Base-by-base conservation (phyloP, 1,140 invertebrate genomes). In the Hydropsyche tenuis region DNA sequence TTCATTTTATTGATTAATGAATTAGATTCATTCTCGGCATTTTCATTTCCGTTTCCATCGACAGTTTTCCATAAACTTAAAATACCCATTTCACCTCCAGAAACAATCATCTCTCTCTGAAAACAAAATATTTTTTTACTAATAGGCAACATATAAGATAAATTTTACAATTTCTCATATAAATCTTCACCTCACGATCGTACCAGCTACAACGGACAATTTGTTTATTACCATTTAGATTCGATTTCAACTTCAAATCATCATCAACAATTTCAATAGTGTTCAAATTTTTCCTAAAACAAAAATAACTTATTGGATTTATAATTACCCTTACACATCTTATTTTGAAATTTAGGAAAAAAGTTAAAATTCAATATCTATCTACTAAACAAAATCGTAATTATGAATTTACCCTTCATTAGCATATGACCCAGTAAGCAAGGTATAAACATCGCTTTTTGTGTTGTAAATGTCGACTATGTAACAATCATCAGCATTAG, bases 401-500 rank as follows among this genome's bases (percentile, higher is more conserved):
- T 37, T 3, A 37, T 30, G 72, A 27, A 46, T 48, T 27, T 80
- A 89, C 88, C 89, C 88, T 73, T 87, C 83, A 16, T 84, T 82
- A 12, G 80, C 85, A 74, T 88, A 88, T 0, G 88, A 90, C 45
- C 91, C 90, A 2, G 88, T 86, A 16, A 93, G n/a, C n/a, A n/a
- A n/a, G n/a, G n/a, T n/a, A n/a, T n/a, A 77, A 0, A 92, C 77
- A 25, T 84, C 81, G 69, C 81, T 81, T 65, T 70, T 43, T 16
- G 80, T 77, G 48, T 76, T 80, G 72, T 87, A 88, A 23, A 85
- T 82, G 78, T 87, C 85, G 14, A 91, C 88, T n/a, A 92, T 73
- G 80, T 93, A 92, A 79, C 88, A 90, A 79, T 89, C 88, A 37
- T 88, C 88, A 3, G 79, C 88, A 89, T 80, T 89, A 87, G 37